Evolutionary conservation across 2,113 vertebrate genomes (phyloP), one percentile per base, ranked within the genome.

Genomic region (Apodemus sylvaticus): DNA sequence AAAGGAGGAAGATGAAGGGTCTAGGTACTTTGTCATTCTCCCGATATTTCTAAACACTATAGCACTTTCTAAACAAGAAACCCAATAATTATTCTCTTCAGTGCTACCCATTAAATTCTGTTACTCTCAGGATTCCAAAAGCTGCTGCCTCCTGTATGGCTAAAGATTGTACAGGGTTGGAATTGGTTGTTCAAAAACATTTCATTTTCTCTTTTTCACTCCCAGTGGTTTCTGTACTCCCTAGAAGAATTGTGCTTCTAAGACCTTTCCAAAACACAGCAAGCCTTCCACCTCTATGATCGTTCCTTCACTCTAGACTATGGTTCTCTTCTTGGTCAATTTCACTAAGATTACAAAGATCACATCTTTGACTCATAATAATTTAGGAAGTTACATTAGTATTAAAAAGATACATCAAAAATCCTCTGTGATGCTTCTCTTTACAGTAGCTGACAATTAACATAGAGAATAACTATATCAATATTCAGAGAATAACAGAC

Each of bases 21-120:
- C 73, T 93, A 64, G 91, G 82, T 55, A 70, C 82, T 97, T 83
- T 96, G 95, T 97, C 96, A 97, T 97, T 97, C 92, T 94, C 62
- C 31, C 19, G 53, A 74, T 74, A 86, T 55, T 86, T 74, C 86
- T 55, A 7, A 94, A 91, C 31, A 19, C n/a, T 31, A 36, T 26
- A 81, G 92, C 26, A 60, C 77, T 94, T 96, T 91, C 91, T 76
- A 89, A 74, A 55, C 60, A 95, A 94, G 81, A 97, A 97, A 95
- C 83, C 51, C 90, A 94, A 58, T 22, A 93, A 58, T 51, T 86
- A 85, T 96, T 92, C 94, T 86, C 87, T 55, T 68, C 71, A 60
- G 78, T 0, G 8, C n/a, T 89, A 55, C 76, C 76, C 51, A 64
- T 82, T 93, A 39, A 19, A 45, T 77, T 94, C 26, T 53, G 89